Conservation (phyloP, 2,113 vertebrate species). For the Etheostoma cragini region DNA sequence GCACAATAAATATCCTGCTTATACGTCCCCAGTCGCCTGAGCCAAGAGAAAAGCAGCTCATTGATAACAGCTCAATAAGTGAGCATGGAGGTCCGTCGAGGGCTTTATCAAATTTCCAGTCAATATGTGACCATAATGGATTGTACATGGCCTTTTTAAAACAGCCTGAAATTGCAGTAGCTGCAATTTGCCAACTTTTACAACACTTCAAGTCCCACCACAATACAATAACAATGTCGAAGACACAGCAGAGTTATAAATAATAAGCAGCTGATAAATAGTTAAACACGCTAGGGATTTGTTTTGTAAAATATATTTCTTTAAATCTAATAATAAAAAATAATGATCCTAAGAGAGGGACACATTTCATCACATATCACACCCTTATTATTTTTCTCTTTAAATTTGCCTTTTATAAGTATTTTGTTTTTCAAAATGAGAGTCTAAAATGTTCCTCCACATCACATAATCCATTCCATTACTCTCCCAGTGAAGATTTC, state of each 20-base stretch:
- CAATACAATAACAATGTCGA: constrained; percentile 17
- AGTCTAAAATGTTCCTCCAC: constrained; percentile 59
- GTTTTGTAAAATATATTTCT: not conserved
- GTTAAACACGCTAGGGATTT: not conserved
- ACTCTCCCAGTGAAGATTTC: constrained; percentile 70
- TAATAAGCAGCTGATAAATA: constrained; percentile 19
- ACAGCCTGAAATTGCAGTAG: constrained; percentile 27
- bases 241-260: constrained; percentile 3
- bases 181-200: constrained; percentile 25
- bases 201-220: not conserved
- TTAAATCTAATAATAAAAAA: constrained; percentile 32
- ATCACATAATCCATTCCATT: constrained; percentile 75
- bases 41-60: constrained; percentile 70
- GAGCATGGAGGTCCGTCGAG: constrained; percentile 55
- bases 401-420: constrained; percentile 49
- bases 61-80: constrained; percentile 76
- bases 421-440: constrained; percentile 59
- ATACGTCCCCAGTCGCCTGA: constrained; percentile 52
- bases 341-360: not conserved
- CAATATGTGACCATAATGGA: constrained; percentile 59
- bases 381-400: constrained; percentile 24
- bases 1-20: constrained; percentile 60
- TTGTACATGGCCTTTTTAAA: constrained; percentile 50
- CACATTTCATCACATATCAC: constrained; percentile 25
- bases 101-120: constrained; percentile 64